Evolutionary conservation across 2,888 invertebrate genomes (phyloP).

Genomic region (Prionchulus punctatus): DNA sequence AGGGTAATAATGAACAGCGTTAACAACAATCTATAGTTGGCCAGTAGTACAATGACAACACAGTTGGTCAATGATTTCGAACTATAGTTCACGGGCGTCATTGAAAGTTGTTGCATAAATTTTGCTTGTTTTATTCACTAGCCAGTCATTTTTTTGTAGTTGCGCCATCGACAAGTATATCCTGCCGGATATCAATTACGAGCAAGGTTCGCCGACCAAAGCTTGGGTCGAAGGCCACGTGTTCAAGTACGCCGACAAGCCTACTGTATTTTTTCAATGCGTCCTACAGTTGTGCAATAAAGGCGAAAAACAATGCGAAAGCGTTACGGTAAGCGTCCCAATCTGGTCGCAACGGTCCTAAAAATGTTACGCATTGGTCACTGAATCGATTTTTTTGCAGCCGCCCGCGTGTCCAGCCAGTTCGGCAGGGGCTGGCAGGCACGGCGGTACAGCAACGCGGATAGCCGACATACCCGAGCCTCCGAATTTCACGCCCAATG

Average conservation of each 20-base stretch:
- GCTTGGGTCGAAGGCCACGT: slow-evolving; percentile 14
- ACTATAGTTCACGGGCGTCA: too few species aligned
- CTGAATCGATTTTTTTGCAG: too few species aligned
- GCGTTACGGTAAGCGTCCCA: slow-evolving; percentile 6
- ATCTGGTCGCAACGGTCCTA: too few species aligned
- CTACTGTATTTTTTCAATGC: slow-evolving; percentile 12
- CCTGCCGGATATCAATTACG: slow-evolving; percentile 9
- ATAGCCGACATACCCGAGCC: too few species aligned
- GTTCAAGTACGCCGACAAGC: slow-evolving; percentile 13
- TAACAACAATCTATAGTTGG: background rate
- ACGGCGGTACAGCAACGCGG: too few species aligned
- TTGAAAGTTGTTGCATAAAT: too few species aligned
- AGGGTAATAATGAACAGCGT: slow-evolving; percentile 1
- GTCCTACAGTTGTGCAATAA: slow-evolving; percentile 11
- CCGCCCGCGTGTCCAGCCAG: too few species aligned
- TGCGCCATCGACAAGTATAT: slow-evolving; percentile 11
- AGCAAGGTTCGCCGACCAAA: background rate
- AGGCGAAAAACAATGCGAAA: slow-evolving; percentile 3
- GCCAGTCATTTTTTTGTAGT: slow-evolving; percentile 4
- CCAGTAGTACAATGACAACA: background rate
- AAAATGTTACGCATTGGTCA: background rate
- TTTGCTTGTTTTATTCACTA: too few species aligned
- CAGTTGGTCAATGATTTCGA: too few species aligned
- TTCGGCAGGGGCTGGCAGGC: too few species aligned
- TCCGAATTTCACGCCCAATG: too few species aligned